Evolutionary conservation across 2,797 vertebrate species (phyloP).

Genomic region (Carapus acus): DNA sequence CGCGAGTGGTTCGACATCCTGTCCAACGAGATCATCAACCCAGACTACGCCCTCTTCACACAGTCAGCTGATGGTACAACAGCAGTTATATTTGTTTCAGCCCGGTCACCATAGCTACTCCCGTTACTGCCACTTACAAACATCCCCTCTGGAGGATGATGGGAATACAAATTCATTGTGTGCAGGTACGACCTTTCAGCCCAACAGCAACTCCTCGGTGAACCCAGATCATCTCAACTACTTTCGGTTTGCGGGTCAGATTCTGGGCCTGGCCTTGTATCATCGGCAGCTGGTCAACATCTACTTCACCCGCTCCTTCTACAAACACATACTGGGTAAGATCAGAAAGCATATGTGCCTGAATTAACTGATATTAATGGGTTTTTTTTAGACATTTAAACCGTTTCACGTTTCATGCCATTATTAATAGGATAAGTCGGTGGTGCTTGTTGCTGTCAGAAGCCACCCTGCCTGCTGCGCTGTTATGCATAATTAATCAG

Average conservation of each 20-base stretch:
- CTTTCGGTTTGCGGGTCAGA: constrained; percentile 95
- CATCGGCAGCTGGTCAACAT: constrained; percentile 97
- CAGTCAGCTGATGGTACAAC: constrained; percentile 94
- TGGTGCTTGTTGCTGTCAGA: no score
- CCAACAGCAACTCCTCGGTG: constrained; percentile 98
- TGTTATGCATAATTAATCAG: no score
- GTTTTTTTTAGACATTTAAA: no score
- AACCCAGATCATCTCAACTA: constrained; percentile 98
- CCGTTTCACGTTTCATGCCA: no score
- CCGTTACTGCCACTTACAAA: no score
- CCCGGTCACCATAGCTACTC: no score
- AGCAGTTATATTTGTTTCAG: no score
- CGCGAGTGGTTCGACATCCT: constrained; percentile 99
- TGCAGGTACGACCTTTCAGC: constrained; percentile 95
- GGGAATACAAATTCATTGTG: constrained; percentile 1
- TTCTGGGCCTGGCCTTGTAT: constrained; percentile 92
- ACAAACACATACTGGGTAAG: constrained; percentile 97
- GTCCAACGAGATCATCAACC: constrained; percentile 98
- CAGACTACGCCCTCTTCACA: constrained; percentile 96
- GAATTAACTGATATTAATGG: neutral
- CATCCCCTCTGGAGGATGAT: no score
- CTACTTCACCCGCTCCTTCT: constrained; percentile 98
- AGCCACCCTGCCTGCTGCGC: no score
- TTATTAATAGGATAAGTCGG: no score
- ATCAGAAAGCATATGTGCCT: neutral